Evolutionary conservation across 2,888 invertebrate genomes (phyloP).

Genomic region (Taenaris catops): DNA sequence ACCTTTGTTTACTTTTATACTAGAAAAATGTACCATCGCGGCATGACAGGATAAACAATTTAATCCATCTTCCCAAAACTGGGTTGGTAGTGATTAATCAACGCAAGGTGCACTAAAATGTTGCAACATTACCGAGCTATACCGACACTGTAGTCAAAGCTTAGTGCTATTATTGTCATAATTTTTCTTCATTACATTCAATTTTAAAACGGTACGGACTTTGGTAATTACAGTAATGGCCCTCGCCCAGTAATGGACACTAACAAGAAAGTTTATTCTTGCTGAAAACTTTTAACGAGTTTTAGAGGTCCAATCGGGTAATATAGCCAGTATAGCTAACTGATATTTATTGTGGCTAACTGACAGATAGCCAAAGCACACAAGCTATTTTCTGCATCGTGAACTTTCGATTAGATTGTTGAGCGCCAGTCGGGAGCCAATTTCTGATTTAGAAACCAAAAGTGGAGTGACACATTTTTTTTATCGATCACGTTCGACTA

Average conservation of each 20-base stretch:
- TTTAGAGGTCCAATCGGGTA: slow-evolving; percentile 25
- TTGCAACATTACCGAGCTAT: too few relatives aligned
- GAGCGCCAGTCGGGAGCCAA: slow-evolving; percentile 10
- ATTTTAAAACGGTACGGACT: slow-evolving; percentile 1
- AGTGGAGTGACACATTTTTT: too few relatives aligned
- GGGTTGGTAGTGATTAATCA: too few relatives aligned
- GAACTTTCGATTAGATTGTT: slow-evolving; percentile 12
- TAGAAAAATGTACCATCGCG: too few relatives aligned
- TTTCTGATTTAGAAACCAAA: slow-evolving; percentile 7
- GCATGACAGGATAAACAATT: too few relatives aligned
- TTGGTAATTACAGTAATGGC: slow-evolving; percentile 21
- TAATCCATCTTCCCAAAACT: too few relatives aligned
- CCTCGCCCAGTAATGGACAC: slow-evolving; percentile 24
- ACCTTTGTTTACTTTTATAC: too few relatives aligned
- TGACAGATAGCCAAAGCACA: slow-evolving; percentile 11
- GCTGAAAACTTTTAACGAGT: slow-evolving; percentile 29
- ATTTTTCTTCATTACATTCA: too few relatives aligned
- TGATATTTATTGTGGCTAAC: slow-evolving; percentile 19
- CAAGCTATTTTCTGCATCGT: slow-evolving; percentile 13
- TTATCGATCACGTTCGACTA: too few relatives aligned
- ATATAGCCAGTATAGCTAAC: slow-evolving; percentile 21
- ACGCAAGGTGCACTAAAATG: too few relatives aligned
- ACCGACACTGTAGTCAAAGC: too few relatives aligned
- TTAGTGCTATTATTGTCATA: too few relatives aligned
- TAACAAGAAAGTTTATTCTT: slow-evolving; percentile 24